Conservation (phyloP, 2,888 invertebrate species). For the Acanthacorydalis orientalis region DNA sequence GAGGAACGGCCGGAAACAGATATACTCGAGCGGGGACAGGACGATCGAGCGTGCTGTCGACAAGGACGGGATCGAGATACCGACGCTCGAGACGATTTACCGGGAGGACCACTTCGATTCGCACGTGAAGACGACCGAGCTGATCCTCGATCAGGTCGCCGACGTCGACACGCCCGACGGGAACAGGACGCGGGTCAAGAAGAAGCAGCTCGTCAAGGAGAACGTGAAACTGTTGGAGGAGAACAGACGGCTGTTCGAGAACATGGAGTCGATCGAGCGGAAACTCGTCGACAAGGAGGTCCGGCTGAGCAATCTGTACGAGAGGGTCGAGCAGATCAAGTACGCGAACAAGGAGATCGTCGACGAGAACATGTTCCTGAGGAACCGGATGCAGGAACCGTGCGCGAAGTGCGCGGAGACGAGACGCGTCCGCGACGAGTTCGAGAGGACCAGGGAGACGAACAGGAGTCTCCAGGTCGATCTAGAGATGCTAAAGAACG, state of each 20-base stretch:
- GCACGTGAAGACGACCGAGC: slow-evolving; percentile 3
- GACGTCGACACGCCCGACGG: background rate
- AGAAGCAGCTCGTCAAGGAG: slow-evolving; percentile 27
- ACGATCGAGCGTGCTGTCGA: too few species aligned
- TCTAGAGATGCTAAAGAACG: slow-evolving; percentile 55
- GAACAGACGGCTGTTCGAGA: slow-evolving; percentile 32
- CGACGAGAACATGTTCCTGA: slow-evolving; percentile 11
- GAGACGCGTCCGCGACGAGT: slow-evolving; percentile 31
- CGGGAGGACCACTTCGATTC: slow-evolving; percentile 10
- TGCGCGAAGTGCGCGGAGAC: slow-evolving; percentile 11
- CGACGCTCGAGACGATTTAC: slow-evolving; percentile 11
- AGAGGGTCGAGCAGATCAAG: slow-evolving; percentile 41
- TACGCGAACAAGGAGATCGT: slow-evolving; percentile 32
- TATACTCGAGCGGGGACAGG: too few species aligned
- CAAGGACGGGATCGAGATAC: slow-evolving; percentile 5
- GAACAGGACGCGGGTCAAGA: slow-evolving; percentile 13
- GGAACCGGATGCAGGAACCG: background rate
- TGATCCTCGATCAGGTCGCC: background rate
- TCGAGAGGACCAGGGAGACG: slow-evolving; percentile 32
- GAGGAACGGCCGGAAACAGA: too few species aligned
- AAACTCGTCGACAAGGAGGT: slow-evolving; percentile 38
- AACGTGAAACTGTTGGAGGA: slow-evolving; percentile 32
- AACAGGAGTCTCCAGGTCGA: slow-evolving; percentile 46
- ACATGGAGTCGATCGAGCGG: slow-evolving; percentile 29
- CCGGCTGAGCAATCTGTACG: slow-evolving; percentile 40